A percentile compares a stretch with the other conserved stretches of the same genome.
Evolutionary conservation across 1,140 invertebrate species (phyloP).

Genomic region (Drosophila pallidifrons): DNA sequence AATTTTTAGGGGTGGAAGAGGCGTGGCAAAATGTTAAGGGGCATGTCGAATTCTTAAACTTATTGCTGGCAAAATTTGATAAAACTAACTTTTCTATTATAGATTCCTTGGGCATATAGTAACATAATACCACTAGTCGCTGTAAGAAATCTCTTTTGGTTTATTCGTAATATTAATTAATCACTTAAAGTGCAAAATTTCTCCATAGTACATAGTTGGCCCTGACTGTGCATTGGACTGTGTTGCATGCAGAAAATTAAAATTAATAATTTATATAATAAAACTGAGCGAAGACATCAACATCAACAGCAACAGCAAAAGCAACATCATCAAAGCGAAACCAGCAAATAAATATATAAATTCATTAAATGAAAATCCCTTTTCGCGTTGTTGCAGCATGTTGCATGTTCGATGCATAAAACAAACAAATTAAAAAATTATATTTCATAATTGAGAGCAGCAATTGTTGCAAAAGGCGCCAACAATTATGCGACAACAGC

Average conservation of each 20-base stretch:
- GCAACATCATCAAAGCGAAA: slow-evolving; percentile 31
- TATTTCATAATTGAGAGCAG: slow-evolving; percentile 72
- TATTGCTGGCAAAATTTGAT: too few relatives aligned
- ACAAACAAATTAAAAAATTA: slow-evolving; percentile 75
- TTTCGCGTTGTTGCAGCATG: slow-evolving; percentile 20
- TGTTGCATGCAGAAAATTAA: slow-evolving; percentile 84
- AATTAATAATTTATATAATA: slow-evolving; percentile 84
- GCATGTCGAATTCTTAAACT: too few relatives aligned
- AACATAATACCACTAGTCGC: too few relatives aligned
- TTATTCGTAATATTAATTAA: too few relatives aligned
- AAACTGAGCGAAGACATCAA: slow-evolving; percentile 31
- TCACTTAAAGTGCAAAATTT: too few relatives aligned
- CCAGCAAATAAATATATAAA: slow-evolving; percentile 46
- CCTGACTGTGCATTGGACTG: slow-evolving; percentile 69
- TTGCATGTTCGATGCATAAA: slow-evolving; percentile 48
- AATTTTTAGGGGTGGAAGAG: too few relatives aligned
- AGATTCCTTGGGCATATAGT: too few relatives aligned
- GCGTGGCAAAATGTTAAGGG: too few relatives aligned
- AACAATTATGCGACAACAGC: slow-evolving; percentile 47
- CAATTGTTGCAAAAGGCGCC: slow-evolving; percentile 44
- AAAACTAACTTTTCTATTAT: accelerated
- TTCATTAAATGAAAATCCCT: slow-evolving; percentile 72
- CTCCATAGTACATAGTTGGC: slow-evolving; percentile 11
- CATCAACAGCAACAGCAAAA: slow-evolving; percentile 37
- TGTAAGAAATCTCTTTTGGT: too few relatives aligned